Percentiles rank a stretch among this genome's conserved stretches.
Evolutionary conservation across 53 echinoderm and acorn worm species (phyloP).

Genomic region (Antedon mediterranea): DNA sequence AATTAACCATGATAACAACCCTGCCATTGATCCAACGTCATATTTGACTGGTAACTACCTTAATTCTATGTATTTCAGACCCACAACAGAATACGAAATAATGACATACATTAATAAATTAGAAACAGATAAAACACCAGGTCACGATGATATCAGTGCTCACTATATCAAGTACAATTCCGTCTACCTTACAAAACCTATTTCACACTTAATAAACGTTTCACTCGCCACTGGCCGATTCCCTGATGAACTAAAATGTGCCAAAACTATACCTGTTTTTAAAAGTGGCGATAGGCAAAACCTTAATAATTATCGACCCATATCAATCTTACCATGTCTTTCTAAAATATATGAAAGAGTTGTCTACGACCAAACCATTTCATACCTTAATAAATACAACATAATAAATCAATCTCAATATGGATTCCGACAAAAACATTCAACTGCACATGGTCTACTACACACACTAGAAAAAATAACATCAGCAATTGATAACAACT

Average conservation of each 20-base stretch:
- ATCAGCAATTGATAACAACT: neutral
- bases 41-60: no score
- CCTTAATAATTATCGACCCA: neutral
- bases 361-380: neutral
- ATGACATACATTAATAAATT: no score
- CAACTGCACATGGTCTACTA: neutral
- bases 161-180: neutral
- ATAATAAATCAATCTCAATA: neutral
- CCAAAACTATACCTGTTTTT: neutral
- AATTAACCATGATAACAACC: no score
- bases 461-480: neutral
- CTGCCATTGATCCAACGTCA: no score
- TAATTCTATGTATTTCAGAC: no score
- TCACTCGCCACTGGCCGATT: neutral
- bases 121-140: no score
- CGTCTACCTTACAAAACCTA: neutral
- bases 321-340: constrained; percentile 1
- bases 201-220: neutral
- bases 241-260: neutral
- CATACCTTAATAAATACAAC: neutral
- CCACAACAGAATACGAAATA: no score
- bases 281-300: neutral
- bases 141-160: no score
- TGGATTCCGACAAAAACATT: neutral
- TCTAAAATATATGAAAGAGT: neutral